Conservation (phyloP, 2,113 vertebrate genomes). For the Trachemys scripta region DNA sequence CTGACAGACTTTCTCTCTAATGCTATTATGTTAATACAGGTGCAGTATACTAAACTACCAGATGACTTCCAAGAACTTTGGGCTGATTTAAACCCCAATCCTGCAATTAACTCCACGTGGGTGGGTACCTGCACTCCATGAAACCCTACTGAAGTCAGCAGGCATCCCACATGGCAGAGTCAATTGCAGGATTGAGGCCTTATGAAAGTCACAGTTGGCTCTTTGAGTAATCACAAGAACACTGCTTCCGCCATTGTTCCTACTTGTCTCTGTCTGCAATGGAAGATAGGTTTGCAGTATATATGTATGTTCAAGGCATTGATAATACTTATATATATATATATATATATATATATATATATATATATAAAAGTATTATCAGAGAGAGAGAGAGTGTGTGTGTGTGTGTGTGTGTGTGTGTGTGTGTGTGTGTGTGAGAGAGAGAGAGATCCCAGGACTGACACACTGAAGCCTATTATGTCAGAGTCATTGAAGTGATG, state of each 20-base stretch:
- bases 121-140: not conserved
- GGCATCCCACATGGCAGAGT: not conserved
- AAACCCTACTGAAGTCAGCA: rapidly evolving
- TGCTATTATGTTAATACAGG: not conserved
- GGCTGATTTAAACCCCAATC: not conserved
- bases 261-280: not conserved
- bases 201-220: rapidly evolving
- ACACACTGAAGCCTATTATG: not conserved
- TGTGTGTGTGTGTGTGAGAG: no score
- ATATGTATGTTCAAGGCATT: not conserved
- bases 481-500: no score
- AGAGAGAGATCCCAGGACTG: not conserved
- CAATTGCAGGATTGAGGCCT: not conserved
- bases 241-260: not conserved
- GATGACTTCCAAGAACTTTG: not conserved
- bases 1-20: not conserved
- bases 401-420: no score
- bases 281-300: not conserved
- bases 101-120: not conserved
- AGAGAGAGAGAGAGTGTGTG: no score
- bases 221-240: not conserved
- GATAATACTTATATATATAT: not conserved
- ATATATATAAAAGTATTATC: no score
- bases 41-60: not conserved
- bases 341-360: no score